A percentile compares a stretch with the other conserved stretches of the same genome.
These are phyloP conservation scores for Dreissena rostriformis DNA, from an alignment of 1,140 invertebrate genomes.

Conservation along the genomic window DNA sequence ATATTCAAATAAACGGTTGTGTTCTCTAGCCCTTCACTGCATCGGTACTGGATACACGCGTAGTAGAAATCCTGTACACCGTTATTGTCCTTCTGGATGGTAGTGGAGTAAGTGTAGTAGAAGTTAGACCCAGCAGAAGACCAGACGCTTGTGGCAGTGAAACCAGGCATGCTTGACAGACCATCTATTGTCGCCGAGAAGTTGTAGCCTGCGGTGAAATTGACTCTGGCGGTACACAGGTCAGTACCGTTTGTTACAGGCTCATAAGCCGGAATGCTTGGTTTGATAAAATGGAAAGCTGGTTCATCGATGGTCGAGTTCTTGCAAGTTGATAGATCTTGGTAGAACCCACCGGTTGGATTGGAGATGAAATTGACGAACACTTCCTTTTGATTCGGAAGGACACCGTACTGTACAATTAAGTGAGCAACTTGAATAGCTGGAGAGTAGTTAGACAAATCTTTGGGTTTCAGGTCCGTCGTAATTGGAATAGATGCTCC, in stretches of 20 bases:
- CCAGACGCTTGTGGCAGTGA: conserved; percentile 25
- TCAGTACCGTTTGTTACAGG: neutral
- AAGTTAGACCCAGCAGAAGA: neutral
- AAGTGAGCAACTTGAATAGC: neutral
- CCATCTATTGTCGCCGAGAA: conserved; percentile 6
- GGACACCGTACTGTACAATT: conserved; percentile 11
- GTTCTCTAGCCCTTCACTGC: neutral
- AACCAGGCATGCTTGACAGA: neutral
- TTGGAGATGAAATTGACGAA: conserved; percentile 15
- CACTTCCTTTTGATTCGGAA: conserved; percentile 17
- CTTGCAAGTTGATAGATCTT: neutral
- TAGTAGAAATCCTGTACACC: no score
- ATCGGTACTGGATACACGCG: neutral
- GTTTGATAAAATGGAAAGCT: conserved; percentile 28
- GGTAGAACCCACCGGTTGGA: conserved; percentile 15
- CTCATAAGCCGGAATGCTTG: neutral
- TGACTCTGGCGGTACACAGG: conserved; percentile 28
- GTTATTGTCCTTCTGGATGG: no score
- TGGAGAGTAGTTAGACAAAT: conserved; percentile 6
- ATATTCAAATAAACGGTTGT: neutral
- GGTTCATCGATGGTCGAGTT: neutral
- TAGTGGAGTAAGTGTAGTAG: no score
- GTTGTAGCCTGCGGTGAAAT: neutral
- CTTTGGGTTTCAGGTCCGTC: conserved; percentile 8
- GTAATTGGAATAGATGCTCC: conserved; percentile 6